Evolutionary conservation across 2,113 vertebrate genomes (phyloP).

Genomic region (Hyla sarda): DNA sequence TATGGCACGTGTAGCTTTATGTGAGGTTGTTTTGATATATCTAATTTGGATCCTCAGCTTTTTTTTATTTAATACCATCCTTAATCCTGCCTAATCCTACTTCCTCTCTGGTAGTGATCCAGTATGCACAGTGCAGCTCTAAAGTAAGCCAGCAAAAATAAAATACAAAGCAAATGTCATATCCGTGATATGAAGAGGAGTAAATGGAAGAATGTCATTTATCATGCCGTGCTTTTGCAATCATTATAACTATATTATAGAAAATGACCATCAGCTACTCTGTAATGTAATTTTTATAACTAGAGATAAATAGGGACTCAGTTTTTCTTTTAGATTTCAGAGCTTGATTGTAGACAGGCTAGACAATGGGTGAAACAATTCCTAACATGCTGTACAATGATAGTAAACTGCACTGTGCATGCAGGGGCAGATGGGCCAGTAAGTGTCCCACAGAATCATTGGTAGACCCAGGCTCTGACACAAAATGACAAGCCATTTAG

Average conservation of each 20-base stretch:
- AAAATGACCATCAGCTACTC: conserved; percentile 2
- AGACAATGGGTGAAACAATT: not conserved
- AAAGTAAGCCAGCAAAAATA: not conserved
- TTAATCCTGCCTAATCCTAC: conserved; percentile 10
- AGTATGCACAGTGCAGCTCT: not conserved
- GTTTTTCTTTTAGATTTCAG: not conserved
- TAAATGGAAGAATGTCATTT: not conserved
- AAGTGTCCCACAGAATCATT: too few relatives aligned
- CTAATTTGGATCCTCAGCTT: not conserved
- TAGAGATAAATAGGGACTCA: not conserved
- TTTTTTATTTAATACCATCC: not conserved
- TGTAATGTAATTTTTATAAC: not conserved
- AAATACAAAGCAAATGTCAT: not conserved
- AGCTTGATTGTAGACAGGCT: not conserved
- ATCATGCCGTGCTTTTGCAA: not conserved
- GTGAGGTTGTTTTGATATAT: not conserved
- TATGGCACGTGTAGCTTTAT: not conserved
- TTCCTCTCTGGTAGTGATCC: not conserved
- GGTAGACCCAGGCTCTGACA: too few relatives aligned
- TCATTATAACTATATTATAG: not conserved
- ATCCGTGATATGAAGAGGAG: not conserved
- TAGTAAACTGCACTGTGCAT: not conserved
- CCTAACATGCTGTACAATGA: not conserved
- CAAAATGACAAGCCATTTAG: too few relatives aligned
- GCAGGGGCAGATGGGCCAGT: too few relatives aligned